Percentiles rank a stretch among this genome's conserved stretches.
Conservation (phyloP, 2,888 invertebrate genomes). For the Scaptomyza parva region DNA sequence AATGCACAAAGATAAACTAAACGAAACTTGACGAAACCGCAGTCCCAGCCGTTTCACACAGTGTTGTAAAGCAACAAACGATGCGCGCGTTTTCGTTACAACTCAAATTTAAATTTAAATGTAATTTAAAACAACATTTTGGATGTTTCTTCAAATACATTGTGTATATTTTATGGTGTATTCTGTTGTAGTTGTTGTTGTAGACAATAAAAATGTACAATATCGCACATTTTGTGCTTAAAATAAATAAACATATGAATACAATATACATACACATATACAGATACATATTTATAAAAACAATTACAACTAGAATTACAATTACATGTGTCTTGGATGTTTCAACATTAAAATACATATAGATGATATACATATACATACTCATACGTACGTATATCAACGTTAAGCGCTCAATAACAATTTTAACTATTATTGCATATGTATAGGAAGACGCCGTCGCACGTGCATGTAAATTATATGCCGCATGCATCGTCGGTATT, state of each 20-base stretch:
- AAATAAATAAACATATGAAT: slow-evolving; percentile 68
- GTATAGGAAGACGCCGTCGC: slow-evolving; percentile 79
- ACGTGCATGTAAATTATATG: slow-evolving; percentile 22
- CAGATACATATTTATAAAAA: slow-evolving; percentile 44
- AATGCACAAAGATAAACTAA: slow-evolving; percentile 10
- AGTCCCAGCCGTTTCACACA: not conserved
- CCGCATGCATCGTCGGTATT: slow-evolving; percentile 38
- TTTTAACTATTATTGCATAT: slow-evolving; percentile 81
- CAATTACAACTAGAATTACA: slow-evolving; percentile 64
- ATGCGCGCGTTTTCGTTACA: slow-evolving; percentile 11
- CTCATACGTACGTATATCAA: slow-evolving; percentile 58
- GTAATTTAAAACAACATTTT: not conserved
- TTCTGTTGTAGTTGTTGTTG: slow-evolving; percentile 27
- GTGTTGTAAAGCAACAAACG: slow-evolving; percentile 17
- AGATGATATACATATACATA: slow-evolving; percentile 23
- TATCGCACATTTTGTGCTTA: slow-evolving; percentile 71
- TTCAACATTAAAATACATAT: slow-evolving; percentile 72
- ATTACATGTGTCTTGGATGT: slow-evolving; percentile 63
- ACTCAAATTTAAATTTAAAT: slow-evolving; percentile 11
- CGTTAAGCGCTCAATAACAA: slow-evolving; percentile 63
- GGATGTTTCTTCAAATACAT: slow-evolving; percentile 34
- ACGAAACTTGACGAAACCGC: slow-evolving; percentile 39
- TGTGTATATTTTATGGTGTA: slow-evolving; percentile 31
- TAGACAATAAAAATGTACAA: slow-evolving; percentile 64
- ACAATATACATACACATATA: slow-evolving; percentile 36